Evolutionary conservation across 2,113 vertebrate genomes (phyloP), one percentile per base, ranked within the genome.

Genomic region (Poecilia latipinna): DNA sequence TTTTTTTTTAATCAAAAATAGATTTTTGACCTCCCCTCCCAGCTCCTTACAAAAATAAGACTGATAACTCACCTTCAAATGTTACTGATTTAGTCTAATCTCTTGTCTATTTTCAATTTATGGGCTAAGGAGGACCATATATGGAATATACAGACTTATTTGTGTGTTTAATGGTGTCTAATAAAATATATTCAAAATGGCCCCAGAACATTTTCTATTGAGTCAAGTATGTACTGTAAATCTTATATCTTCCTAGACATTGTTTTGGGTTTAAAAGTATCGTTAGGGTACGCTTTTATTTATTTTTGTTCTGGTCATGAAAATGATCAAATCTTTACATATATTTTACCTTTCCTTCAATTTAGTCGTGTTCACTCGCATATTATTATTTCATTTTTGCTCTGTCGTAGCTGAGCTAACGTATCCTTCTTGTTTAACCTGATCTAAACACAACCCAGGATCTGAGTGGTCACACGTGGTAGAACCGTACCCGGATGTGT

Each of bases 381-480:
- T 24, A 10, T n/a, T n/a, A 7, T 57, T 19, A 5, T 24, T 57
- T 57, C 0, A n/a, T 10, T 24, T 57, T 8, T 3, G 6, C 10
- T 2, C 24, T n/a, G 22, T 7, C 24, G 7, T 57, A 8, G 10
- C 51, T 2, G 7, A n/a, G 51, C 51, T 1, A 24, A 57, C 8
- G 5, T 10, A 57, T 7, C 22, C 19, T 19, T 57, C 51, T n/a
- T 57, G 51, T 24, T n/a, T 8, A 57, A 57, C 51, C 51, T 57
- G 51, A 57, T 57, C 51, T 57, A 57, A 57, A 57, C 51, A 68
- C 37, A 42, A 64, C 48, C 72, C 37, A 62, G 32, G 35, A 64
- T 48, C 24, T 22, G 22, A 42, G 65, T 51, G 51, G 57, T 70
- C 83, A 87, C 92, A 94, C 94, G 93, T 94, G 92, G 94, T 93